Evolutionary conservation across 2,797 vertebrate species (phyloP).

Genomic region (Tarsius wallacei): DNA sequence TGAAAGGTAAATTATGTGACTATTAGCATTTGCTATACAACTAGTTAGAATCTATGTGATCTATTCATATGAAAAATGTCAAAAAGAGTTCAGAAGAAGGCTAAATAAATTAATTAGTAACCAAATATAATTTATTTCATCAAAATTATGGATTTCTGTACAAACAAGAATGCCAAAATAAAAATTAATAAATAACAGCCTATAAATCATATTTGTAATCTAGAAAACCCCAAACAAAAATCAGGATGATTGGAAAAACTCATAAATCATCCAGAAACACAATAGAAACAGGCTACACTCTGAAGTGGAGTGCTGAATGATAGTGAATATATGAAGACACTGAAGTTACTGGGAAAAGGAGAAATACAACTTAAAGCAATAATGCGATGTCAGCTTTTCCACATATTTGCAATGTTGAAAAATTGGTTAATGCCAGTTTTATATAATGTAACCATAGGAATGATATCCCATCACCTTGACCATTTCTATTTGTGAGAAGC

Average conservation of each 20-base stretch:
- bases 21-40: neutral
- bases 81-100: neutral
- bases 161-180: neutral
- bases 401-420: neutral
- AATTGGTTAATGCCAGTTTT: neutral
- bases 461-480: neutral
- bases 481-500: neutral
- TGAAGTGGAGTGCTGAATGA: neutral
- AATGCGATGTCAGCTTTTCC: neutral
- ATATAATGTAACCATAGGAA: neutral
- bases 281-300: neutral
- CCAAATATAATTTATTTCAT: neutral
- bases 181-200: neutral
- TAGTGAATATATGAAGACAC: neutral
- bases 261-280: neutral
- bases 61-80: neutral
- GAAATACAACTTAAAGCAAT: neutral
- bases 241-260: neutral
- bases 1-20: neutral
- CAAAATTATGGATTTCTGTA: neutral
- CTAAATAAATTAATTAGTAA: neutral
- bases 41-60: neutral
- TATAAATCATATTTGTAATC: neutral
- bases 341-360: neutral
- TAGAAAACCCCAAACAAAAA: neutral